A percentile compares a stretch with the other conserved stretches of the same genome.
Evolutionary conservation across 2,888 invertebrate genomes (phyloP).

Genomic region (Ophion obscuratus): DNA sequence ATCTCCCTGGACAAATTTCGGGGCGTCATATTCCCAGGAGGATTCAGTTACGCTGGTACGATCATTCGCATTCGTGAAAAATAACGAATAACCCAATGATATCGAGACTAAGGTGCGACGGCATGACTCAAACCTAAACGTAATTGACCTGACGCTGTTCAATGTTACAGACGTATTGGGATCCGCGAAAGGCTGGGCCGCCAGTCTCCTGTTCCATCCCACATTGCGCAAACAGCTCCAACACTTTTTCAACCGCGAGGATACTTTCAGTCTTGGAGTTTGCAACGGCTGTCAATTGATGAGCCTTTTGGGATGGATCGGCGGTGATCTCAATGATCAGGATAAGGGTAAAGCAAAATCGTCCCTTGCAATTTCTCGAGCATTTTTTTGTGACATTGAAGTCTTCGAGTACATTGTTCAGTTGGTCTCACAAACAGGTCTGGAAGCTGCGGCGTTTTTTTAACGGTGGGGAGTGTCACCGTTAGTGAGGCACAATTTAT

Average conservation of each 20-base stretch:
- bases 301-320: constrained; percentile 96
- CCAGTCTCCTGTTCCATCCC: constrained; percentile 93
- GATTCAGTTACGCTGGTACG: constrained; percentile 98
- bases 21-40: constrained; percentile 97
- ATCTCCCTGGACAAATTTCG: constrained; percentile 92
- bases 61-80: not conserved
- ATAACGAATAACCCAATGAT: too few species aligned
- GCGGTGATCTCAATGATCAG: constrained; percentile 81
- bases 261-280: constrained; percentile 98
- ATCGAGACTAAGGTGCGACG: not conserved
- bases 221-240: constrained; percentile 91
- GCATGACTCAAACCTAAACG: not conserved
- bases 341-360: constrained; percentile 17
- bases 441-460: too few species aligned
- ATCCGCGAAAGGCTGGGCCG: constrained; percentile 99
- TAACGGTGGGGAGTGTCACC: too few species aligned
- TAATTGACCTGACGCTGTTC: not conserved
- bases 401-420: not conserved
- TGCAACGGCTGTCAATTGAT: constrained; percentile 99
- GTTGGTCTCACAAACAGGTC: too few species aligned
- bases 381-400: not conserved
- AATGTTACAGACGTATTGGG: constrained; percentile 93
- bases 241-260: constrained; percentile 88
- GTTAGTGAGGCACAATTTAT: too few species aligned
- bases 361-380: not conserved